Conservation (phyloP, 2,888 invertebrate species). For the Tipula vernalis region DNA sequence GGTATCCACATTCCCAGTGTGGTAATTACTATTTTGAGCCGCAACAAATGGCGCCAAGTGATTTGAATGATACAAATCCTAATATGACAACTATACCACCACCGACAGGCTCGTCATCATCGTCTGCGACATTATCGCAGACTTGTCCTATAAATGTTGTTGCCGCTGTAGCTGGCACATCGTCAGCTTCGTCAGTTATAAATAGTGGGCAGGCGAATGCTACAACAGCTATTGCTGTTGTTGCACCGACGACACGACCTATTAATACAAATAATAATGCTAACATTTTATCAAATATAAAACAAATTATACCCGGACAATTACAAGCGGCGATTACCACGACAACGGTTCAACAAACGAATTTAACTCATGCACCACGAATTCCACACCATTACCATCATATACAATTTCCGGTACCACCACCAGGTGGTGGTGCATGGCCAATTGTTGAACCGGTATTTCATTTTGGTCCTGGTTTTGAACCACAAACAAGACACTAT, state of each 20-base stretch:
- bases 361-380: not conserved
- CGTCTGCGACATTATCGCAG: not conserved
- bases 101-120: not conserved
- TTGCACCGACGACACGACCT: conserved; percentile 11
- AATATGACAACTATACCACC: not conserved
- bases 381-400: conserved; percentile 37
- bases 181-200: not conserved
- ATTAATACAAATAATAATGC: not conserved
- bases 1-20: not conserved
- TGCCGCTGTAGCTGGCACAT: not conserved
- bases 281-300: not conserved
- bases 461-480: conserved; percentile 47
- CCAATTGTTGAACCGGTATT: conserved; percentile 41
- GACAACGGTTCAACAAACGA: not conserved
- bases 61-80: not conserved
- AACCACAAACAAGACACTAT: conserved; percentile 36
- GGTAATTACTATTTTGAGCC: not conserved
- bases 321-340: not conserved
- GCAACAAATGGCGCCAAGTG: not conserved
- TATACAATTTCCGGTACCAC: conserved; percentile 31
- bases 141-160: not conserved
- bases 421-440: conserved; percentile 30
- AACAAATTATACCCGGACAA: not conserved
- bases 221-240: conserved; percentile 12
- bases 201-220: not conserved